Evolutionary conservation across 2,113 vertebrate species (phyloP), one percentile per base, ranked within the genome.

Genomic region (Aegotheles bennettii): DNA sequence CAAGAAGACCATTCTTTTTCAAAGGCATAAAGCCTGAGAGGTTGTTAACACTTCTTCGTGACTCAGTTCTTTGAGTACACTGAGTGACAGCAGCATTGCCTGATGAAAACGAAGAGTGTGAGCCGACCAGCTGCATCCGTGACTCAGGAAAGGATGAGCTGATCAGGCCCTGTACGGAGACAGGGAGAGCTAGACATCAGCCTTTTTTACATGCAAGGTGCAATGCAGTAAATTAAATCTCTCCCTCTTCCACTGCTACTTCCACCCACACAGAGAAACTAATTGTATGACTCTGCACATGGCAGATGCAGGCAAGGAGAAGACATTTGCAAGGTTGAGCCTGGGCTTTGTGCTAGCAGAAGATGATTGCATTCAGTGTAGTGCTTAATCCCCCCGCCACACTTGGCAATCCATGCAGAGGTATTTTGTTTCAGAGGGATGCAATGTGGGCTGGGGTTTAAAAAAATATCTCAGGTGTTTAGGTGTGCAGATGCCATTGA

Each of bases 41-140:
- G 3, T 42, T 87, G 54, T 40, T 76, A 70, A 56, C 21, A 81
- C 67, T 71, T 94, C 54, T 64, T 33, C 12, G 17, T 21, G 12
- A 33, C 76, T 45, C 28, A 3, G 13, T 93, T 64, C 43, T 92
- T 64, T 45, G 56, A 90, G 57, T 54, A 53, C 40, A 21, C 50
- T 45, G 47, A 25, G 75, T 81, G 67, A 67, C 56, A 77, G 73
- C 42, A 74, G 77, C n/a, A n/a, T 31, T 67, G 87, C 77, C 78
- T 74, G 97, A 40, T 48, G 61, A 85, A 94, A 96, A 96, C 4
- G 10, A 86, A 86, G 91, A 87, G 73, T 24, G n/a, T 29, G 54
- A 92, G 40, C n/a, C 71, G 83, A 90, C 76, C 35, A 59, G 56
- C 77, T 91, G 63, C 75, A 42, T 33, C 65, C 24, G 43, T 93